These are phyloP conservation scores for Haplotaxodon microlepis DNA, from an alignment of 2,113 vertebrate species.

Conservation along the genomic window DNA sequence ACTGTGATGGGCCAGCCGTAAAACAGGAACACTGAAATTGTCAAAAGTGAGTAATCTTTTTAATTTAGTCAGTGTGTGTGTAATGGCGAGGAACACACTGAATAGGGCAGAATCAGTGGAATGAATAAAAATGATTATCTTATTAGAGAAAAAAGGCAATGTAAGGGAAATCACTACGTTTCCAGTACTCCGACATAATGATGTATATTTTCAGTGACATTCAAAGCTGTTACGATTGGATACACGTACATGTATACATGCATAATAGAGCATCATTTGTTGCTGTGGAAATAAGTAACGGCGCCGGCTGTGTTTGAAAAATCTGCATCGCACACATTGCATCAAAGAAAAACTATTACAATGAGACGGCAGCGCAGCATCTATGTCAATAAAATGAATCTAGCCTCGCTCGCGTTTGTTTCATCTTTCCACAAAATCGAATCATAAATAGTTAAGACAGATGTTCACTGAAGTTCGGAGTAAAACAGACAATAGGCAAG, in stretches of 20 bases:
- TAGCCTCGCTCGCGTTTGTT: neutral
- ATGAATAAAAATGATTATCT: constrained; percentile 55
- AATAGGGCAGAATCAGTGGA: constrained; percentile 26
- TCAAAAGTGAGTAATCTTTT: constrained; percentile 66
- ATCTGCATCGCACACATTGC: neutral
- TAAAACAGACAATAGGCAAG: neutral
- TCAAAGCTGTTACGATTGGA: neutral
- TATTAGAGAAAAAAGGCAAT: constrained; percentile 38
- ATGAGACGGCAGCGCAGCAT: neutral
- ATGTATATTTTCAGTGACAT: neutral
- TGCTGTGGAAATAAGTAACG: neutral
- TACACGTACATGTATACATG: neutral
- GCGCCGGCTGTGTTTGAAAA: neutral
- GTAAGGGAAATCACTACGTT: constrained; percentile 13
- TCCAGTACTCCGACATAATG: neutral
- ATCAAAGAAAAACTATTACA: neutral
- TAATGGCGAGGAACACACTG: constrained; percentile 51
- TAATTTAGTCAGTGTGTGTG: constrained; percentile 54
- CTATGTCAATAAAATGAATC: neutral
- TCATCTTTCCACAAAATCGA: neutral
- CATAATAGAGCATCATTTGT: neutral
- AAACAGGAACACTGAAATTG: constrained; percentile 36
- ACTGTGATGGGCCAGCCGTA: neutral
- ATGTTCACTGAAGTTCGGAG: neutral
- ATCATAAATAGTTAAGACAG: neutral